These are phyloP conservation scores for Schlechtendalia chinensis DNA, from an alignment of 1,140 invertebrate genomes.

Conservation along the genomic window DNA sequence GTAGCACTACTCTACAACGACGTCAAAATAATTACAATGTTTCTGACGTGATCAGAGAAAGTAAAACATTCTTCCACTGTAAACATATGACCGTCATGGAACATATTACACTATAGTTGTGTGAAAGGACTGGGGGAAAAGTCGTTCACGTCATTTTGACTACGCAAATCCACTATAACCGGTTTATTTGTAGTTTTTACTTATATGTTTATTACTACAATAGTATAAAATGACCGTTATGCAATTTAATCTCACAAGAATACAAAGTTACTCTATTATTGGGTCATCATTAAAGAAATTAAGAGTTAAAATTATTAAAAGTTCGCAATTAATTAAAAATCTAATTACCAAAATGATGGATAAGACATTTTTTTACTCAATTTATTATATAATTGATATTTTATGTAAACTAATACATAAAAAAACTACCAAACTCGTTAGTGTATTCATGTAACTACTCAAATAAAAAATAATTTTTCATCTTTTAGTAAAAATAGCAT, in stretches of 20 bases:
- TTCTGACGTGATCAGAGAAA: slow-evolving; percentile 36
- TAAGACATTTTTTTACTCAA: no score
- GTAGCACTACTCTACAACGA: neutral
- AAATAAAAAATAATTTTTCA: no score
- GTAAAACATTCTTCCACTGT: slow-evolving; percentile 27
- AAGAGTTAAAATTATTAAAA: neutral
- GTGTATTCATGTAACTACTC: no score
- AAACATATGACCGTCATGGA: slow-evolving; percentile 30
- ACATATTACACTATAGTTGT: neutral
- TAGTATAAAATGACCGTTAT: slow-evolving; percentile 20
- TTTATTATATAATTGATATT: no score
- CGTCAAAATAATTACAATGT: slow-evolving; percentile 22
- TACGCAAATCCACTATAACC: slow-evolving; percentile 17
- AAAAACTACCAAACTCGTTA: no score
- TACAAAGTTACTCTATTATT: neutral
- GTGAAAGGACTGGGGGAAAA: slow-evolving; percentile 16
- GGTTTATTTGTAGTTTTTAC: slow-evolving; percentile 25
- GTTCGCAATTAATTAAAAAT: neutral
- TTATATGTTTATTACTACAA: neutral
- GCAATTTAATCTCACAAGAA: slow-evolving; percentile 7
- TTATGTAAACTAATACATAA: no score
- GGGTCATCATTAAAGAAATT: slow-evolving; percentile 20
- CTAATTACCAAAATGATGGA: neutral
- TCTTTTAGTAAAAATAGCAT: no score
- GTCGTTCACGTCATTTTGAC: slow-evolving; percentile 8